Evolutionary conservation across 2,888 invertebrate genomes (phyloP), one percentile per base, ranked within the genome.

Genomic region (Uloborus plumipes): DNA sequence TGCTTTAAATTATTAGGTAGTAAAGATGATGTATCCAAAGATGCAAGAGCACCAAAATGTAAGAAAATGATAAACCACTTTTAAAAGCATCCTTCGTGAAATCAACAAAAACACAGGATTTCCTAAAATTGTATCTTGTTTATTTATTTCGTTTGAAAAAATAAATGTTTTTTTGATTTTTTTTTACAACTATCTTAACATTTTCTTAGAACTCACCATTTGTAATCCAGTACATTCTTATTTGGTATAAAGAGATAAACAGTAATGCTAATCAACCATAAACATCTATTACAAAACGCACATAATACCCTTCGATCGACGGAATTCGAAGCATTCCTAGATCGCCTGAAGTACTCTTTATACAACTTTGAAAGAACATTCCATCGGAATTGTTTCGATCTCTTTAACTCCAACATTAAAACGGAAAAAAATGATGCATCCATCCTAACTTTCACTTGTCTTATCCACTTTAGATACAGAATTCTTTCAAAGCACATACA

Each of bases 161-260:
- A n/a, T n/a, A n/a, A n/a, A n/a, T n/a, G n/a, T n/a, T n/a, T n/a
- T n/a, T n/a, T n/a, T n/a, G n/a, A n/a, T n/a, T n/a, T n/a, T n/a
- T n/a, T n/a, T n/a, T n/a, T n/a, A n/a, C n/a, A n/a, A n/a, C n/a
- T n/a, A n/a, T n/a, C n/a, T n/a, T n/a, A n/a, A n/a, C n/a, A n/a
- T n/a, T n/a, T n/a, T n/a, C n/a, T n/a, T n/a, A n/a, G n/a, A n/a
- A 64, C 26, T 64, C 70, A 82, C 81, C 81, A 82, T 53, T 47
- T 65, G 51, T 59, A 61, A 66, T 82, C 81, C 50, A 82, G 2
- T 22, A 82, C 53, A 15, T 71, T 71, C 53, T 71, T 59, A 18
- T 49, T 70, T 16, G 81, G 58, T 39, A 22, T 15, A 2, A 18
- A 16, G n/a, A 82, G 53, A 13, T 59, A 65, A 13, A 71, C 69